Base-by-base conservation (phyloP, 2,888 invertebrate species). In the Pogonocherus hispidulus region DNA sequence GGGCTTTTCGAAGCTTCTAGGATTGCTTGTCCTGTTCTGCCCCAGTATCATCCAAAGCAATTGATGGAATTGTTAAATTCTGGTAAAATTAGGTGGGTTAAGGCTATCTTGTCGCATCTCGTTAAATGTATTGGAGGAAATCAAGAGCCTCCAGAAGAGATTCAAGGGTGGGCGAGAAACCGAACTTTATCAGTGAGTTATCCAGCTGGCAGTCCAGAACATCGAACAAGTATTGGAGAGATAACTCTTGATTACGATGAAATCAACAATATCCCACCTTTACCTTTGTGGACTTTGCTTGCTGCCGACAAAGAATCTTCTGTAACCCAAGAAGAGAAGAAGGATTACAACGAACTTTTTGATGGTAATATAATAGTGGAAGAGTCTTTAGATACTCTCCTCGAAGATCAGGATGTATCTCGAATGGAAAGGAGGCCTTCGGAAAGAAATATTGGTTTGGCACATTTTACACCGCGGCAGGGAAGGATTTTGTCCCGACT, bases 21-120 rank as follows among this genome's bases (percentile, higher is more conserved):
- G 71, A 94, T 98, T 82, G 98, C 98, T 0, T 99, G 97, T 79
- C 99, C 99, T 0, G 98, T 99, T 46, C 87, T 99, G 68, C 99
- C 99, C 0, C 99, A 99, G 81, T 99, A 99, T 84, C 99, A 99
- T 87, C 99, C 99, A 0, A 98, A 98, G 81, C 99, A 99, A 81
- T 87, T 99, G 35, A 98, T 99, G 95, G 99, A 99, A 82, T 87
- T 99, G 41, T 88, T 99, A 23, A 99, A 99, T 87, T 98, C 98
- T 62, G 99, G 99, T 2, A 98, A 98, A 87, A 98, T 97, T 76
- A 90, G 74, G 62, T 95, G 99, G 92, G 99, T 99, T 0, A 98
- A 99, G 84, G 99, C 99, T 0, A 99, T 99, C 73, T 89, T 99
- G 47, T 94, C 97, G 0, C 99, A 99, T 88, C 89, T 99, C 63